Base-by-base conservation (phyloP, 1,140 invertebrate species). In the Carposina sasakii region DNA sequence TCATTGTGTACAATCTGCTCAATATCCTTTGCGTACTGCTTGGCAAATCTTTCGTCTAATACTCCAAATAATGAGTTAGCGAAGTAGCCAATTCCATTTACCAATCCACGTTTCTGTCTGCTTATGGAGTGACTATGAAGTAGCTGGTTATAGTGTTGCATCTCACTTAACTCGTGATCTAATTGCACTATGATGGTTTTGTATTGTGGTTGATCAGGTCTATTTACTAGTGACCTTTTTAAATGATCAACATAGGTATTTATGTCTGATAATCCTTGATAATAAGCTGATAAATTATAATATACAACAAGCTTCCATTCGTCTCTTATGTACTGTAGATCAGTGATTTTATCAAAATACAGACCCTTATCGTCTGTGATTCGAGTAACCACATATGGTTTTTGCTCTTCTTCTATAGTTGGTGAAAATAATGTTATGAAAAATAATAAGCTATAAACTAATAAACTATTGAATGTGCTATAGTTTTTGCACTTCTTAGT, bases 81-180 rank as follows among this genome's bases (percentile, higher is more conserved):
- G 5, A 41, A 8, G 12, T 41, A 41, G 5, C 39, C 39, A 10
- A 61, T 33, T 12, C 58, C 58, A 23, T 61, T 44, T 16, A 57
- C 36, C 16, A 57, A 42, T 10, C 58, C 54, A 46, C 58, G 43
- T 22, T 44, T 57, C 19, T 31, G 43, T 40, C 54, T 46, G 2
- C 10, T 3, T n/a, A 15, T 30, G 33, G 20, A 30, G 19, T 33
- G 28, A 12, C 28, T 3, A 2, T 5, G 10, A 6, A 45, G 28
- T n/a, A 45, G 12, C 3, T 31, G 15, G 19, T 45, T 45, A 15
- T 20, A 45, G 20, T 45, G 42, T 31, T 45, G 20, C 17, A 45
- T 13, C 16, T 45, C 42, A 10, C 21, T 45, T 2, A 45, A 9
- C n/a, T 45, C 42, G 15, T 45, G 42, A n/a, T 31, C 9, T 3